These are phyloP conservation scores for Ochropleura leucogaster DNA, from an alignment of 2,888 invertebrate species.

Conservation along the genomic window DNA sequence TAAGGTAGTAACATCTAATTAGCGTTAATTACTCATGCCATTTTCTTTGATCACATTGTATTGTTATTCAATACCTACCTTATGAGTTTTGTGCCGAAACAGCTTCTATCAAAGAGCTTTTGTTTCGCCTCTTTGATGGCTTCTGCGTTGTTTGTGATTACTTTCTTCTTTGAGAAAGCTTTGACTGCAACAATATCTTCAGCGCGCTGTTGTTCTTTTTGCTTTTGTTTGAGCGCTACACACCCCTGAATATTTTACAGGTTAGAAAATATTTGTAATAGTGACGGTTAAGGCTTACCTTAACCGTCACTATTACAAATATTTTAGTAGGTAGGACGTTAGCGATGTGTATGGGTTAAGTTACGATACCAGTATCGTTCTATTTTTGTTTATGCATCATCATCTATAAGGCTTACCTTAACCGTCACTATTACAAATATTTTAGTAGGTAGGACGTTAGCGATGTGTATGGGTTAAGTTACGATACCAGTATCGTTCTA, in stretches of 20 bases:
- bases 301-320: too few relatives aligned
- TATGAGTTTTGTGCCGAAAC: slow-evolving; percentile 75
- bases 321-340: too few relatives aligned
- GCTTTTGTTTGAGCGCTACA: slow-evolving; percentile 63
- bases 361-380: too few relatives aligned
- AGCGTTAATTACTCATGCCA: too few relatives aligned
- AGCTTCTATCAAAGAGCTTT: slow-evolving; percentile 76
- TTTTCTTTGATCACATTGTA: slow-evolving; percentile 5
- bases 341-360: too few relatives aligned
- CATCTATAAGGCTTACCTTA: too few relatives aligned
- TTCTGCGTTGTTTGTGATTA: slow-evolving; percentile 56
- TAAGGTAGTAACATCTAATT: too few relatives aligned
- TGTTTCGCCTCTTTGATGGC: slow-evolving; percentile 73
- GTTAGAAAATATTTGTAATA: not conserved
- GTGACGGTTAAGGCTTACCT: not conserved
- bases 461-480: too few relatives aligned
- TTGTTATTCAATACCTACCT: slow-evolving; percentile 66
- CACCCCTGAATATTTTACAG: slow-evolving; percentile 66
- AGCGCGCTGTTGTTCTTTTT: slow-evolving; percentile 64
- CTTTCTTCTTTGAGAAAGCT: slow-evolving; percentile 56
- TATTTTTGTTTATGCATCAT: too few relatives aligned
- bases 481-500: too few relatives aligned
- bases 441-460: too few relatives aligned
- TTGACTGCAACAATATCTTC: slow-evolving; percentile 66
- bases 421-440: too few relatives aligned